Percentiles rank a stretch among this genome's conserved stretches.
These are phyloP conservation scores for Mixornis gularis DNA, from an alignment of 2,113 vertebrate species.

Conservation along the genomic window DNA sequence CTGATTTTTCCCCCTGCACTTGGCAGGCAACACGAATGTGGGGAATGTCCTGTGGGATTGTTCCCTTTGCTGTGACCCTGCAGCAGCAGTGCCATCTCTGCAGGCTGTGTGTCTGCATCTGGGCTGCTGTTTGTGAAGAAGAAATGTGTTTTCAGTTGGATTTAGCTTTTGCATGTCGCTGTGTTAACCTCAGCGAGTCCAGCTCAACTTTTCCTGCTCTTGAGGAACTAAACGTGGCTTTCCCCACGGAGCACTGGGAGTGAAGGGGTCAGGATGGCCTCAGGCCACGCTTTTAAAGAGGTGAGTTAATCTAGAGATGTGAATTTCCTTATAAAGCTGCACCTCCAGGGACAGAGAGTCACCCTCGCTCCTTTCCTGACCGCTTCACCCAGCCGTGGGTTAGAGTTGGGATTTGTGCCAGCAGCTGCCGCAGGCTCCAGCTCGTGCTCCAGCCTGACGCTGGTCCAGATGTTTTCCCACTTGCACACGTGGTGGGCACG, in stretches of 20 bases:
- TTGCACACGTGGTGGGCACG: not conserved
- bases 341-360: not conserved
- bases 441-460: not conserved
- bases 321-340: not conserved
- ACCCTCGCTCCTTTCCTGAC: rapidly evolving
- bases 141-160: not conserved
- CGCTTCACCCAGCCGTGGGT: not conserved
- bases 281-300: not conserved
- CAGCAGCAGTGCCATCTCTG: not conserved
- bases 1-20: not conserved
- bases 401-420: not conserved
- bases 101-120: not conserved
- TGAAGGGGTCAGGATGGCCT: not conserved
- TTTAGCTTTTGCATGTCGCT: not conserved
- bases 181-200: not conserved
- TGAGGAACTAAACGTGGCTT: not conserved
- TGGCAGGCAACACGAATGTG: not conserved
- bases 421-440: not conserved
- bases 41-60: not conserved
- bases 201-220: not conserved
- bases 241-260: not conserved
- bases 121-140: not conserved
- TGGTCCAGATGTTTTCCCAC: not conserved
- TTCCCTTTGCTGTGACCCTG: not conserved
- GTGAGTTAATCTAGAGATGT: not conserved